Evolutionary conservation across 2,888 invertebrate species (phyloP), one percentile per base, ranked within the genome.

Genomic region (Lampropteryx suffumata): DNA sequence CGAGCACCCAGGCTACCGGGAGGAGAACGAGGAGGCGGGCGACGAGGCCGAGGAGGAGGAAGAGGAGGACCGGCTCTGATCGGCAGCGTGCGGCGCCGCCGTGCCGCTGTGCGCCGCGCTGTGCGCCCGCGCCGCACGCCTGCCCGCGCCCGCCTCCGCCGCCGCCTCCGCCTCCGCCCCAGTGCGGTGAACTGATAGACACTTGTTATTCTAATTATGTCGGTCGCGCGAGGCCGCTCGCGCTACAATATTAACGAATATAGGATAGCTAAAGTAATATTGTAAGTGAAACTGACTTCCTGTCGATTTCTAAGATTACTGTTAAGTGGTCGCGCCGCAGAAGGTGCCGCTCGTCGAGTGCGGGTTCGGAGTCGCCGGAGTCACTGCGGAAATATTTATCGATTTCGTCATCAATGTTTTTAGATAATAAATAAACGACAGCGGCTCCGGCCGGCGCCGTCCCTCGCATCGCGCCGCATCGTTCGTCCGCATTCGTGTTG

Each of bases 1-100:
- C 75, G 97, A 98, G 85, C 97, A 98, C 86, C 97, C 98, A 50
- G 97, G 97, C 51, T 97, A 97, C 90, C 95, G 95, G 87, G 96
- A 96, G 84, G 96, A 96, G 88, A 94, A 95, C 80, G 96, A 96
- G 84, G 96, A 95, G 77, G 95, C 94, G 70, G 94, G 93, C 53
- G 96, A 96, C 82, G 96, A 96, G 84, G 94, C 93, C 62, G 95
- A 95, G 75, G 96, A 96, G 77, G 96, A 96, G 71, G 96, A 96
- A 77, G 95, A 94, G 76, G 94, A 94, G 76, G 94, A 94, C 76
- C 79, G 92, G 73, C 91, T 92, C 89, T 92, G 92, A 93, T 88
- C 83, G 74, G 84, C 83, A 81, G 86, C 88, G 86, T 86, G 89
- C 88, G 89, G 87, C 86, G 87, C 86, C 80, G 84, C 80, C 72